Evolutionary conservation across 2,888 invertebrate genomes (phyloP), one percentile per base, ranked within the genome.

Genomic region (Caenorhabditis macrosperma): DNA sequence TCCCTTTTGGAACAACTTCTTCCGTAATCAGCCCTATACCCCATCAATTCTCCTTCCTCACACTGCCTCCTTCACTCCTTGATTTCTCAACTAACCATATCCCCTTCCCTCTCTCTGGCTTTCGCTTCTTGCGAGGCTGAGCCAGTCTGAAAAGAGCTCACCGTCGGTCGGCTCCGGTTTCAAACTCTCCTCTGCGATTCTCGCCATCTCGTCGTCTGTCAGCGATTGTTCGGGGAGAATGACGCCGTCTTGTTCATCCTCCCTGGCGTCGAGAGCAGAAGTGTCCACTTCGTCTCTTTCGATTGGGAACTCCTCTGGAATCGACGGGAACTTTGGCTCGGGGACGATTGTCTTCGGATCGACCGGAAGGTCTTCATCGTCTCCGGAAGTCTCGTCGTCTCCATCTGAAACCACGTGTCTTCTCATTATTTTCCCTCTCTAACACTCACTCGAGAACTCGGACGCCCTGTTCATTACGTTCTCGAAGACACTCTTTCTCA

Each of bases 401-500:
- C 12, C 35, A 33, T 10, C 44, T 17, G 38, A 38, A 38, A 38
- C n/a, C 10, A 33, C 33, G 6, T n/a, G n/a, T n/a, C n/a, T n/a
- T n/a, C n/a, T n/a, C n/a, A n/a, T n/a, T n/a, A n/a, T n/a, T n/a
- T n/a, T n/a, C n/a, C n/a, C n/a, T n/a, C n/a, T n/a, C n/a, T n/a
- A n/a, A n/a, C n/a, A n/a, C 35, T 26, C 35, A 63, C 66, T 30
- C 17, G 9, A 54, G 33, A 71, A 55, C 24, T 71, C 71, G 6
- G 24, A n/a, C 0, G 71, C 63, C 22, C 63, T 71, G 7, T 57
- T 59, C 64, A 74, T 55, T 7, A 72, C 64, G 26, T 72, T 48
- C 15, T 57, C 64, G 7, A 41, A 57, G 0, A 74, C 64, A 26
- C 22, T 17, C 12, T 64, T 57, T 30, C 64, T 46, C 6, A 74